phyloP scores from a whole-genome alignment of 2,797 vertebrate species.

The Acipenser transmontanus region DNA sequence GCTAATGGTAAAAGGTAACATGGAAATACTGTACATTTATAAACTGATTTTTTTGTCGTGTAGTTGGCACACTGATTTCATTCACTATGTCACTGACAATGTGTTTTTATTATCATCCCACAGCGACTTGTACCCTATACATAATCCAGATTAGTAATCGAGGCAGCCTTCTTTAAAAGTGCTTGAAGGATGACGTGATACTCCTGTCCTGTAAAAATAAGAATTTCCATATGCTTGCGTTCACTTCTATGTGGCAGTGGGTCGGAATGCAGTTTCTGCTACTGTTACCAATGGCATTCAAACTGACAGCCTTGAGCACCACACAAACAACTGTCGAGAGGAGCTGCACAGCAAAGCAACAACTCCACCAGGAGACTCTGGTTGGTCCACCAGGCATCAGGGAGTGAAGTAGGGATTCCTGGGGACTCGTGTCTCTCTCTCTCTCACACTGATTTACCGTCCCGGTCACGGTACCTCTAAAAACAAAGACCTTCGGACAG shows the following conservation, averaged over 20 bases:
- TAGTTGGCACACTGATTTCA: no score
- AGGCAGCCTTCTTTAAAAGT: background rate
- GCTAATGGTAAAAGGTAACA: no score
- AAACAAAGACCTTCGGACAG: conserved; percentile 49
- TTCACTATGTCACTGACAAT: no score
- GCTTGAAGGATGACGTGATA: conserved; percentile 36
- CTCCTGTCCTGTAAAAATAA: conserved; percentile 25
- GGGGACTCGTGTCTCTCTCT: conserved; percentile 35
- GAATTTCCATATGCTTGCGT: conserved; percentile 46
- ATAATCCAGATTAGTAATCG: background rate
- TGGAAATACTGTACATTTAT: no score
- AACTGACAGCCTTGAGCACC: conserved; percentile 40
- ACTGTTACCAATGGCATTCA: conserved; percentile 46
- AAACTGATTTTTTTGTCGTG: no score
- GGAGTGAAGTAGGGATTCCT: conserved; percentile 27
- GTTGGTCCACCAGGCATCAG: conserved; percentile 21
- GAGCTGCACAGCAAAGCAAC: conserved; percentile 28
- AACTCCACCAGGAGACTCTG: conserved; percentile 39
- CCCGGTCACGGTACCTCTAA: conserved; percentile 58
- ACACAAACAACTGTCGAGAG: conserved; percentile 37
- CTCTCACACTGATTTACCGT: conserved; percentile 46
- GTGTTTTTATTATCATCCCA: background rate
- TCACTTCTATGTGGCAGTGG: conserved; percentile 37
- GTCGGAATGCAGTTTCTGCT: conserved; percentile 39
- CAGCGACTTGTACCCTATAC: background rate